Evolutionary conservation across 2,888 invertebrate species (phyloP), one percentile per base, ranked within the genome.

Genomic region (Achlya flavicornis): DNA sequence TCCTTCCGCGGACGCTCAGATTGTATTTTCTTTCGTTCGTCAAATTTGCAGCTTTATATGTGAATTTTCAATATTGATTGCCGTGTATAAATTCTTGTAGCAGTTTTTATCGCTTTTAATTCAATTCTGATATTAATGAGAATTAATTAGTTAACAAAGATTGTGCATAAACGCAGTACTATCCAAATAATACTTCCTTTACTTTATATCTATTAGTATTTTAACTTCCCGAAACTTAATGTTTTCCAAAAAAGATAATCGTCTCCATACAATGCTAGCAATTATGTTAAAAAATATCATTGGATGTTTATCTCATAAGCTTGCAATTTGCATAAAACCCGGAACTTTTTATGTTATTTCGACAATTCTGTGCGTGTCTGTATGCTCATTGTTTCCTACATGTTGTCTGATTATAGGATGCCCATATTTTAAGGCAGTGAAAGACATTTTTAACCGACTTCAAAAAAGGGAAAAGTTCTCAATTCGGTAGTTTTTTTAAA

Each of bases 311-410:
- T 68, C 63, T 61, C 57, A 58, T 65, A 61, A 46, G n/a, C n/a
- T 14, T 63, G 68, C 67, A 65, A 79, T 80, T 74, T 67, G 61
- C 74, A 76, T 81, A 73, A 75, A 65, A 80, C 81, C 79, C 79
- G 81, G 82, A 82, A 81, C 73, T 71, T 70, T 73, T 75, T 63
- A 63, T 68, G 72, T 68, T 71, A 69, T 66, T 71, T 65, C 76
- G 66, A 65, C 67, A 70, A 72, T 68, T 82, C 81, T 75, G 73
- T 73, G 66, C 67, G 53, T 68, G 69, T 62, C 68, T 80, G 76
- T 84, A 83, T 78, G 75, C 72, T 71, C 81, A 79, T 79, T 80
- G 83, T 81, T 83, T 81, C 72, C 67, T n/a, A 46, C 69, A 71
- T 71, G 70, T 73, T 77, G 76, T 78, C 65, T 77, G 74, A 41